Evolutionary conservation across 1,140 invertebrate genomes (phyloP), one percentile per base, ranked within the genome.

Genomic region (Protaetia brevitarsis): DNA sequence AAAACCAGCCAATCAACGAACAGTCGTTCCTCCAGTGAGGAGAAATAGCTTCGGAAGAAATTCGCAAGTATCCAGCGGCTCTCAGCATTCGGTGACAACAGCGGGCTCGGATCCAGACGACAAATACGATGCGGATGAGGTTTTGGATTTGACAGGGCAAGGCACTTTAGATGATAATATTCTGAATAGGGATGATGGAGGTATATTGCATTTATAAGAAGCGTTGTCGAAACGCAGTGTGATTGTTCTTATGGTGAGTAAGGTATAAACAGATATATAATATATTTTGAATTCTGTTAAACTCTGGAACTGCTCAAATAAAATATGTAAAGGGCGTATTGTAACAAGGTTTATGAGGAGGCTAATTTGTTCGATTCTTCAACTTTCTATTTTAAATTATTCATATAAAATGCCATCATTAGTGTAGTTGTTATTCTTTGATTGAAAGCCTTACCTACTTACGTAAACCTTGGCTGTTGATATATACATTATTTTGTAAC

Each of bases 1-100:
- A 0, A 95, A 96, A 76, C 96, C 96, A 6, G 95, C 95, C 23
- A 97, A 97, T 83, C 95, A 96, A 79, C 85, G 93, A 66, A 87
- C 89, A 19, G 84, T 89, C 27, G 82, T 86, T 37, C 82, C 83
- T 13, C 73, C 76, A 5, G 74, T 75, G 8, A 79, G 88, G 63
- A 82, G 91, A 57, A 89, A 89, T 37, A 91, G 89, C 31, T 88
- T 91, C 70, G 90, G 89, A 21, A 82, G 90, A 37, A 90, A 87
- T 66, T 92, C 89, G 64, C 90, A 91, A 78, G 81, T 93, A 69
- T 92, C 90, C 2, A 88, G 87, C 31, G 87, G 89, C 51, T 91
- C 88, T 61, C 84, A 84, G 63, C 83, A 86, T 61, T 86, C 86
- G 2, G 86, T 85, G 64, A 87, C 88, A 69, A 88, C 87, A 31